Evolutionary conservation across 1,140 invertebrate species (phyloP).

Genomic region (Cheumatopsyche charites): DNA sequence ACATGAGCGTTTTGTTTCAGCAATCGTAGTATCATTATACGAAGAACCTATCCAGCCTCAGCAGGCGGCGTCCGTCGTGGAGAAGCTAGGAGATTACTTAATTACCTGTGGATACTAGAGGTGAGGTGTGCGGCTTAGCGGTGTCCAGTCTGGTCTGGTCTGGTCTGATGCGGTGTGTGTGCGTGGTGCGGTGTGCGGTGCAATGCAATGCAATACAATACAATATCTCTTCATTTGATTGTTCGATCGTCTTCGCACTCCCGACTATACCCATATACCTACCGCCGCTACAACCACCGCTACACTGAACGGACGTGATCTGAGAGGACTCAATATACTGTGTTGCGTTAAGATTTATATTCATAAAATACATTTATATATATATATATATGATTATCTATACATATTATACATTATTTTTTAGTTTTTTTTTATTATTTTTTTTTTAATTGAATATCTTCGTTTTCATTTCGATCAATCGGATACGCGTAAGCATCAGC

Average conservation of each 20-base stretch:
- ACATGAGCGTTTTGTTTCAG: slow-evolving; percentile 64
- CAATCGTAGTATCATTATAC: slow-evolving; percentile 90
- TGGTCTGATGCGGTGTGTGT: not conserved
- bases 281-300: too few relatives aligned
- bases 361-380: not conserved
- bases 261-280: too few relatives aligned
- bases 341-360: slow-evolving; percentile 3
- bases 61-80: slow-evolving; percentile 91
- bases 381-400: too few relatives aligned
- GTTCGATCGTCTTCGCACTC: not conserved
- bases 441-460: too few relatives aligned
- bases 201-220: not conserved
- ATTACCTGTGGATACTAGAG: slow-evolving; percentile 91
- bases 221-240: too few relatives aligned
- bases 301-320: too few relatives aligned
- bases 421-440: too few relatives aligned
- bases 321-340: too few relatives aligned
- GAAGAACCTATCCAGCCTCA: slow-evolving; percentile 94
- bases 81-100: slow-evolving; percentile 95
- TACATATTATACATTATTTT: too few relatives aligned
- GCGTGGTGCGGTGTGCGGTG: not conserved
- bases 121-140: slow-evolving; percentile 50
- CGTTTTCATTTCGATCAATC: too few relatives aligned
- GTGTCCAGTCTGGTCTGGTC: slow-evolving; percentile 16
- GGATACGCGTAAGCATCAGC: too few relatives aligned